These are phyloP conservation scores for Pyrrhia umbra DNA, from an alignment of 2,888 invertebrate species.

Conservation along the genomic window DNA sequence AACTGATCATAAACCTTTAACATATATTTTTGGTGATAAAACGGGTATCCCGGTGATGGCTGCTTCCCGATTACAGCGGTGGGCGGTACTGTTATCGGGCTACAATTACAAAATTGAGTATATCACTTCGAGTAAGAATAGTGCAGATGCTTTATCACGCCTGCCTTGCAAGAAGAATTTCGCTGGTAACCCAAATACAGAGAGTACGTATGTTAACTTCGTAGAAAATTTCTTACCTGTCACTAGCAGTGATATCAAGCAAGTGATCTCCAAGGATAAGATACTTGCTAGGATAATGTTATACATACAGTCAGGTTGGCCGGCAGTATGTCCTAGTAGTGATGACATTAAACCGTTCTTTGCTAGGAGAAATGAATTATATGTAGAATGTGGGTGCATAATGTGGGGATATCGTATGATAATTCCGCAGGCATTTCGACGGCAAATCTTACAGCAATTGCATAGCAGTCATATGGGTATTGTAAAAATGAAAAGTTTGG, in stretches of 20 bases:
- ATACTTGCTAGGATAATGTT: neutral
- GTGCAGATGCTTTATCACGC: conserved; percentile 9
- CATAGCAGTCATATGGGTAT: conserved; percentile 5
- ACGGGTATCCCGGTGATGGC: conserved; percentile 25
- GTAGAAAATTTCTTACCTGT: conserved; percentile 12
- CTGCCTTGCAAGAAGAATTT: neutral
- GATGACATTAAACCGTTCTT: conserved; percentile 4
- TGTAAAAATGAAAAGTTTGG: neutral
- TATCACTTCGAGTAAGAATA: neutral
- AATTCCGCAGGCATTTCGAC: neutral
- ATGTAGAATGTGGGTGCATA: conserved; percentile 7
- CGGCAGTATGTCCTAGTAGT: neutral
- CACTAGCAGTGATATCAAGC: neutral
- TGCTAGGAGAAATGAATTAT: neutral
- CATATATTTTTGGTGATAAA: conserved; percentile 18
- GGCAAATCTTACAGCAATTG: neutral
- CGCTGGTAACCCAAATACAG: neutral
- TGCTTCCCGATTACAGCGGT: conserved; percentile 12
- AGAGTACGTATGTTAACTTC: conserved; percentile 10
- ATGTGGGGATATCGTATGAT: conserved; percentile 23
- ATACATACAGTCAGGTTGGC: conserved; percentile 5
- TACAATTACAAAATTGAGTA: conserved; percentile 6
- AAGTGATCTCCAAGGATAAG: neutral
- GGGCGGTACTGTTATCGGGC: conserved; percentile 1
- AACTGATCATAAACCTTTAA: conserved; percentile 36